Evolutionary conservation across 2,797 vertebrate species (phyloP), one percentile per base, ranked within the genome.

Genomic region (Tadarida brasiliensis): DNA sequence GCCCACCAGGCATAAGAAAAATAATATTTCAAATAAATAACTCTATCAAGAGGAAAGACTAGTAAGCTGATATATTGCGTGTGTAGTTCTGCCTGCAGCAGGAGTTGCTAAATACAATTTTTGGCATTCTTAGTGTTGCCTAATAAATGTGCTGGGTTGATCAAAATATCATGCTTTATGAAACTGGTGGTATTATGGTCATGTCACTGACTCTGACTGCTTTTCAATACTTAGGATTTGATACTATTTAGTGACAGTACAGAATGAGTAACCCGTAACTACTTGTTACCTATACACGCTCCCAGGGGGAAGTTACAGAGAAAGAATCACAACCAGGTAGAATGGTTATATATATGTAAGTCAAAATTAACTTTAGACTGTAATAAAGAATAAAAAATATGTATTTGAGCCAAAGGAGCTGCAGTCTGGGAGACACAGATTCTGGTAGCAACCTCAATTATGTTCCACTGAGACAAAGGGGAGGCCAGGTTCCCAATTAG

Each of bases 21-120:
- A 76, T n/a, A 33, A 68, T 24, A 65, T 82, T 83, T 91, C 11
- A n/a, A 90, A 76, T 65, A 82, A 92, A 49, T 44, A 78, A 61
- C 14, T 86, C 2, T 39, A 28, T 93, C 14, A 90, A 54, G 12
- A 12, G 1, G n/a, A 85, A 90, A 77, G 3, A 1, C 12, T 67
- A 49, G 7, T 28, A 59, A 73, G 3, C 19, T 74, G 57, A 57
- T 28, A 61, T 20, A 94, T n/a, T 74, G 1, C 76, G 17, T 74
- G 26, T 49, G 10, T 1, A 54, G 17, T 73, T 94, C 54, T 84
- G 61, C 7, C 39, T 73, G 7, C 3, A 61, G 35, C 2, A 47
- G 17, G 39, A 89, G 20, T n/a, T 67, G 44, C 2, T 49, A 30
- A 16, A 61, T 1, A 12, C 5, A 57, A 0, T 35, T 54, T 73